Conservation (phyloP, 2,113 vertebrate genomes). For the Eonycteris spelaea region DNA sequence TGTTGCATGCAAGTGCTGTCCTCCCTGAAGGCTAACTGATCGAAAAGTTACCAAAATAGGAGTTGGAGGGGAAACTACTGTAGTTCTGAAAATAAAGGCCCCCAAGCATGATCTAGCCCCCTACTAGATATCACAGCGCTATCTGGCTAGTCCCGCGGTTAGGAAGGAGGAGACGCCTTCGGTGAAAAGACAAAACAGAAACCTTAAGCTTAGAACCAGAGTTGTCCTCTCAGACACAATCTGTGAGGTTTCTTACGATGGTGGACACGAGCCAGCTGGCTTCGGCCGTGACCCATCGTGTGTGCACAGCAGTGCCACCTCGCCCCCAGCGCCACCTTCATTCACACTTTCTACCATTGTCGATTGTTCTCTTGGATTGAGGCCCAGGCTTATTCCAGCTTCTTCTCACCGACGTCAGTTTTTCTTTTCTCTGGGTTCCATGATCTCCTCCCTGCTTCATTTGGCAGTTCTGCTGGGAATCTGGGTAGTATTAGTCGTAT, state of each 20-base stretch:
- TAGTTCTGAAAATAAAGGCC: neutral
- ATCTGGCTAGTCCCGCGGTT: neutral
- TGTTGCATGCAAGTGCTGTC: fast-evolving
- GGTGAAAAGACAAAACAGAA: neutral
- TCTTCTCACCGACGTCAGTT: neutral
- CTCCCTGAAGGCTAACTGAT: neutral
- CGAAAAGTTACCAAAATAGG: neutral
- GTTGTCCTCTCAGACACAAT: neutral
- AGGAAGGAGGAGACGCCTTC: neutral
- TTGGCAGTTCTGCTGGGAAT: neutral
- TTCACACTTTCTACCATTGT: neutral
- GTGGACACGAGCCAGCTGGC: neutral
- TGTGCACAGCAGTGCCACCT: neutral
- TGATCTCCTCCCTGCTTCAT: conserved; percentile 2
- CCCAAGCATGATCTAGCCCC: neutral
- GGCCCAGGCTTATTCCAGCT: neutral
- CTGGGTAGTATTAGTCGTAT: neutral
- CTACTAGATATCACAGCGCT: neutral
- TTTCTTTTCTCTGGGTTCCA: neutral
- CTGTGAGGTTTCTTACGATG: neutral
- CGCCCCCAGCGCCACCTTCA: neutral
- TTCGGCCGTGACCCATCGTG: neutral
- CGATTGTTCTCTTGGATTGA: neutral
- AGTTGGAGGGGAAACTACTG: neutral
- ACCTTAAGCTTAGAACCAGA: neutral